Evolutionary conservation across 1,140 invertebrate genomes (phyloP).

Genomic region (Eupristina koningsbergeri): DNA sequence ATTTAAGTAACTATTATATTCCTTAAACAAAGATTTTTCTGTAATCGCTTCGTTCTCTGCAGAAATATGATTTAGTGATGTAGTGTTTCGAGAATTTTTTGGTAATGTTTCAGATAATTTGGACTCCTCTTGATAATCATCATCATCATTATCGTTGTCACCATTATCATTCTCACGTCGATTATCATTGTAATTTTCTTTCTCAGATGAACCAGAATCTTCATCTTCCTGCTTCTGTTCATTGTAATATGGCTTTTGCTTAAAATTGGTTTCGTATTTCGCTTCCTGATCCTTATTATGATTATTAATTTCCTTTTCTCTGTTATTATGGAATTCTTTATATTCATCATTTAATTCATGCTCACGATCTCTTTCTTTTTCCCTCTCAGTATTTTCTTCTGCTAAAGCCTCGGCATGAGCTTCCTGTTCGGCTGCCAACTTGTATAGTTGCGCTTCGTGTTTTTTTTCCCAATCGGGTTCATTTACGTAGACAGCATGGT

Average conservation of each 20-base stretch:
- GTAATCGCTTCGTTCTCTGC: slow-evolving; percentile 28
- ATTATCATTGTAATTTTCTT: slow-evolving; percentile 21
- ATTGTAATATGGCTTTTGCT: slow-evolving; percentile 31
- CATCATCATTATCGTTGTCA: slow-evolving; percentile 5
- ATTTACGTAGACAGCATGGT: slow-evolving; percentile 45
- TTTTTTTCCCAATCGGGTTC: slow-evolving; percentile 59
- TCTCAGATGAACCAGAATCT: slow-evolving; percentile 30
- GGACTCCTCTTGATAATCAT: slow-evolving; percentile 19
- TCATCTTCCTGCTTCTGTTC: slow-evolving; percentile 29
- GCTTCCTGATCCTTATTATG: slow-evolving; percentile 23
- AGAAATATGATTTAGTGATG: neutral
- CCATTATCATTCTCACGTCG: neutral
- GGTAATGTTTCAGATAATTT: slow-evolving; percentile 18
- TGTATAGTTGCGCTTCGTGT: slow-evolving; percentile 49
- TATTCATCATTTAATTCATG: neutral
- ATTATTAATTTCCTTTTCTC: slow-evolving; percentile 47
- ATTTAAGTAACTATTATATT: slow-evolving; percentile 59
- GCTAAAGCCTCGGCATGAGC: slow-evolving; percentile 53
- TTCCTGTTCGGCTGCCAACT: slow-evolving; percentile 56
- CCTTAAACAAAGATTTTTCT: slow-evolving; percentile 28
- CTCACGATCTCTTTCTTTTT: slow-evolving; percentile 2
- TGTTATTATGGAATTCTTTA: slow-evolving; percentile 27
- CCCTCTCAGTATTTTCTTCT: slow-evolving; percentile 37
- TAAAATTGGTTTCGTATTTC: slow-evolving; percentile 31
- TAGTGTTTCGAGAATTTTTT: neutral